Evolutionary conservation across 2,113 vertebrate genomes (phyloP).

Genomic region (Arizona elegans): DNA sequence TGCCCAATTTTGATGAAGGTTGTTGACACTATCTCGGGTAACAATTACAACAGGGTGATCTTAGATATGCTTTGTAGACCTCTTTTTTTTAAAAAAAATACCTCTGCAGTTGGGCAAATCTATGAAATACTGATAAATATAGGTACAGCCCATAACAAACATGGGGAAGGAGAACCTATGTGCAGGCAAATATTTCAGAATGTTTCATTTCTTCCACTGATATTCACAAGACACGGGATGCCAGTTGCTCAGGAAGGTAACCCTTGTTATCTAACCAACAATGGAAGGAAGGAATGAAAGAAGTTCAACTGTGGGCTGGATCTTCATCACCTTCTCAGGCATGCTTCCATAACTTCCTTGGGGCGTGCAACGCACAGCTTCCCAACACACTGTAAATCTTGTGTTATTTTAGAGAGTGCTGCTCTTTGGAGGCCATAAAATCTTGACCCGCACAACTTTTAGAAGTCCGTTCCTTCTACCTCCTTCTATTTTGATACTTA

Average conservation of each 20-base stretch:
- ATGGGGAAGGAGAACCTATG: not conserved
- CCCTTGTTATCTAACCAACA: conserved; percentile 59
- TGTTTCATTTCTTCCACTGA: not conserved
- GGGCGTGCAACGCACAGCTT: not conserved
- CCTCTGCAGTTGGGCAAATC: conserved; percentile 81
- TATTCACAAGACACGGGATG: conserved; percentile 37
- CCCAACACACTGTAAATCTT: not conserved
- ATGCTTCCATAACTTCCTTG: not conserved
- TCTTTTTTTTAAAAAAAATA: conserved; percentile 6
- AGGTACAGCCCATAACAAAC: conserved; percentile 65
- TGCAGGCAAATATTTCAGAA: conserved; percentile 60
- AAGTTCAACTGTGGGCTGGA: not conserved
- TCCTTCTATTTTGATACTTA: not conserved
- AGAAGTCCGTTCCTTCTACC: not conserved
- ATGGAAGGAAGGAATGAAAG: conserved; percentile 58
- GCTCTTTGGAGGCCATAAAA: conserved; percentile 12
- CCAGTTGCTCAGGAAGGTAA: conserved; percentile 37
- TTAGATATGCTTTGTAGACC: not conserved
- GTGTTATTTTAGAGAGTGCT: conserved; percentile 64
- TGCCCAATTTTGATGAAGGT: not conserved
- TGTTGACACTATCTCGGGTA: conserved; percentile 61
- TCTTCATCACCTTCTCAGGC: not conserved
- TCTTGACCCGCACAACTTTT: not conserved
- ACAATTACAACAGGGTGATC: conserved; percentile 78
- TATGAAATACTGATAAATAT: conserved; percentile 84